phyloP scores from a whole-genome alignment of 2,113 vertebrate species.

The Macquaria ambigua region DNA sequence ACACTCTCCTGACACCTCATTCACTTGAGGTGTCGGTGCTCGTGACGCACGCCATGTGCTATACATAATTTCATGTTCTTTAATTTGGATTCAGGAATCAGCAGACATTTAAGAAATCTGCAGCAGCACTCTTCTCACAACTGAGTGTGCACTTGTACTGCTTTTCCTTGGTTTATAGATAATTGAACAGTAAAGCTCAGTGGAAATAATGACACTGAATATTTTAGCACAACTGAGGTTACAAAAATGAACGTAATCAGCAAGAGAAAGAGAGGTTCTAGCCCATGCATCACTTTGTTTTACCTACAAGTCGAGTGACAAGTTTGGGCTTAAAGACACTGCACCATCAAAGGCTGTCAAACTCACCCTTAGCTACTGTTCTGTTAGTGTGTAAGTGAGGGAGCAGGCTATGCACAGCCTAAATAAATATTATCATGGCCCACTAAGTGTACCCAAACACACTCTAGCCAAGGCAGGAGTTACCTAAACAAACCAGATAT shows the following conservation, averaged over 20 bases:
- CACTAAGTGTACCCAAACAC: slow-evolving; percentile 59
- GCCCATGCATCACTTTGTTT: background rate
- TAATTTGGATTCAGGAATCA: slow-evolving; percentile 18
- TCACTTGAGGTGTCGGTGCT: slow-evolving; percentile 35
- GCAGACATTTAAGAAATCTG: slow-evolving; percentile 4
- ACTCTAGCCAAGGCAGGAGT: slow-evolving; percentile 18
- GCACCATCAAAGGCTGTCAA: slow-evolving; percentile 14
- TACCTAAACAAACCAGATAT: slow-evolving; percentile 43
- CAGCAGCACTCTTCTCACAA: slow-evolving; percentile 6
- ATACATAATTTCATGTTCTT: slow-evolving; percentile 7
- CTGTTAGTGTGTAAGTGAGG: slow-evolving; percentile 37
- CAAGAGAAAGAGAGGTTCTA: background rate
- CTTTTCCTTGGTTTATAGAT: slow-evolving; percentile 36
- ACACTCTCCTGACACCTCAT: slow-evolving; percentile 25
- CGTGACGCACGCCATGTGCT: slow-evolving; percentile 45
- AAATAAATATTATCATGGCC: slow-evolving; percentile 63
- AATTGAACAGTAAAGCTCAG: slow-evolving; percentile 25
- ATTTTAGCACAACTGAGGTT: slow-evolving; percentile 19
- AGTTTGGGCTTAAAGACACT: background rate
- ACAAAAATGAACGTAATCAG: background rate
- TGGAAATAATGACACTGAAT: slow-evolving; percentile 21
- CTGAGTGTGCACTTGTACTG: background rate
- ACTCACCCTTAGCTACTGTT: background rate
- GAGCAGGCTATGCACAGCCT: slow-evolving; percentile 40
- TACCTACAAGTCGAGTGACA: background rate